Base-by-base conservation (phyloP, 2,113 vertebrate genomes). In the Neotragus pygmaeus region DNA sequence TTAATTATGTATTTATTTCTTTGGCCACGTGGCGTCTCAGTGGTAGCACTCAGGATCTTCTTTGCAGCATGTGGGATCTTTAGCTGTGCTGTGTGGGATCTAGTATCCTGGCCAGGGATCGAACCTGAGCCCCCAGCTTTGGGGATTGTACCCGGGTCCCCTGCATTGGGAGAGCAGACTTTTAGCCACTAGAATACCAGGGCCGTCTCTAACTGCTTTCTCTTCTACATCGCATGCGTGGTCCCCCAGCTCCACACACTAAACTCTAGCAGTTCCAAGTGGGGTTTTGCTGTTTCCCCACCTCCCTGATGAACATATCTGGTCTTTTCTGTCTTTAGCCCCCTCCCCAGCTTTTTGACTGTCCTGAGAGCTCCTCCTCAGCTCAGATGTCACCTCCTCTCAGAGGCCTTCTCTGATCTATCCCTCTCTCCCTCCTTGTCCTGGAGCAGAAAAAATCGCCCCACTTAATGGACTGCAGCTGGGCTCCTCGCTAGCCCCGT, bases 181-280 rank as follows among this genome's bases (percentile, higher is more conserved):
- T 36, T 39, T 25, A 25, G 36, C 70, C 36, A 27, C 3, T 27
- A 43, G 36, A 27, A 75, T 11, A 73, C 70, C 70, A 15, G 70
- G 39, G 70, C 7, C 13, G 3, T 43, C 70, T 4, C 39, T 43
- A 39, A 30, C 30, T 0, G 0, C 57, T 92, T 80, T 53, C 39
- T 81, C 91, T 87, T 80, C 84, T 80, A 19, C 75, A 66, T 43
- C 53, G n/a, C n/a, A 4, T 1, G 7, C 9, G 2, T 28, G 27
- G 13, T 49, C 57, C 15, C n/a, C 33, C 14, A 13, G 3, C 36
- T 39, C 3, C 2, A 1, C 10, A 19, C 12, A 28, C n/a, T 30
- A 14, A 33, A 14, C 51, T 7, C 25, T 11, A 73, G 12, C 39
- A 27, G 17, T 17, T 73, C 64, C 66, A 47, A 88, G 16, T 19